Conservation (phyloP, 2,113 vertebrate genomes). For the Tauraco erythrolophus region DNA sequence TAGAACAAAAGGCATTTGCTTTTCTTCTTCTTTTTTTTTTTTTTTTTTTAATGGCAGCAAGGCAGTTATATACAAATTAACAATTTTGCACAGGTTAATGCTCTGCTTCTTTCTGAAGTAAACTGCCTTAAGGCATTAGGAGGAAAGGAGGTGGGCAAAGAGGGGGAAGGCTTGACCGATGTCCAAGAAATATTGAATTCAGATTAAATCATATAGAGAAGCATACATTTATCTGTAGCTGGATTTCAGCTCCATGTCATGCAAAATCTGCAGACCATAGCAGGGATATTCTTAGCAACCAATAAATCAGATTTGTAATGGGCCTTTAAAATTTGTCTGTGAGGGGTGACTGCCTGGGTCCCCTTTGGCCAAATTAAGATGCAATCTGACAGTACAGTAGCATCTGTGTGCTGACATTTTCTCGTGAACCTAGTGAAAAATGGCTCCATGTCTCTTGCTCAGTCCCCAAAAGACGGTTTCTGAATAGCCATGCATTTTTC, state of each 20-base stretch:
- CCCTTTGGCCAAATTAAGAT: constrained; percentile 76
- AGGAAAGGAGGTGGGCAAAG: background rate
- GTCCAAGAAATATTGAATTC: constrained; percentile 57
- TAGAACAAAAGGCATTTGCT: constrained; percentile 67
- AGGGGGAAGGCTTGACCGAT: background rate
- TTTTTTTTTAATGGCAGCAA: background rate
- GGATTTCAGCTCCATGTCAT: constrained; percentile 46
- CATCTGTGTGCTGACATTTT: constrained; percentile 81
- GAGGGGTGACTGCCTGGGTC: constrained; percentile 70
- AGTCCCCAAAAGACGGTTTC: constrained; percentile 62
- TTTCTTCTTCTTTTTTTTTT: background rate
- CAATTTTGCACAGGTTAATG: constrained; percentile 69
- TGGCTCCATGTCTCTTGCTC: constrained; percentile 75
- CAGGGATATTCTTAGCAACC: constrained; percentile 47
- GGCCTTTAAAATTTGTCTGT: constrained; percentile 69
- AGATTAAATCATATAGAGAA: constrained; percentile 37
- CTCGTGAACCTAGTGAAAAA: constrained; percentile 79
- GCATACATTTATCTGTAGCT: constrained; percentile 55
- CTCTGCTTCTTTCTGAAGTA: constrained; percentile 69
- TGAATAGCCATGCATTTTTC: constrained; percentile 48
- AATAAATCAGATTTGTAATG: constrained; percentile 71
- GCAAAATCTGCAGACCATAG: constrained; percentile 46
- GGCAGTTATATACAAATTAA: constrained; percentile 52
- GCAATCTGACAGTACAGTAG: constrained; percentile 69
- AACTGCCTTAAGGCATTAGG: constrained; percentile 70